A percentile compares a stretch with the other conserved stretches of the same genome.
Conservation (phyloP, 92 coral and sea anemone species). For the Diadumene lineata region DNA sequence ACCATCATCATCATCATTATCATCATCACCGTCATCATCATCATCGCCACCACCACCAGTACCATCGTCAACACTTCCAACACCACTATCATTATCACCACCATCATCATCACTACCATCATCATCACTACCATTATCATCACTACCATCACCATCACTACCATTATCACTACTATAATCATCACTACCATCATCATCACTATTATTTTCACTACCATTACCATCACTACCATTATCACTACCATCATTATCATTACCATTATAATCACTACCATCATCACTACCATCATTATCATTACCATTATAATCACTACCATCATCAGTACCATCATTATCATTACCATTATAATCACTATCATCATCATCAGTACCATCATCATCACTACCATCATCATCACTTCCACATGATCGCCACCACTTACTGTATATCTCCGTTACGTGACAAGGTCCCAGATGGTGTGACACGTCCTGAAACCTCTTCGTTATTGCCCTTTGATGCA, state of each 20-base stretch:
- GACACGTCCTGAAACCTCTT: conserved; percentile 39
- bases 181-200: background rate
- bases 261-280: background rate
- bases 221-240: background rate
- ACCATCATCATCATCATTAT: background rate
- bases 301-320: background rate
- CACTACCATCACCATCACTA: background rate
- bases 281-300: background rate
- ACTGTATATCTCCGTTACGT: conserved; percentile 33
- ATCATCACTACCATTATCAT: background rate
- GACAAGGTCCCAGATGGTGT: conserved; percentile 67
- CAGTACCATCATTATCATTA: background rate
- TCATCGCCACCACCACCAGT: background rate
- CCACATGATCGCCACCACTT: background rate
- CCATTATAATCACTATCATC: background rate
- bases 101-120: background rate
- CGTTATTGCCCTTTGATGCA: conserved; percentile 25
- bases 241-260: background rate
- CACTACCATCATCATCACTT: background rate
- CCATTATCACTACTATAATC: background rate
- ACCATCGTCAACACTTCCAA: background rate
- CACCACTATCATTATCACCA: background rate
- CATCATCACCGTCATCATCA: background rate
- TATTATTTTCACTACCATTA: background rate
- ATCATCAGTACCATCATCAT: background rate